phyloP scores from a whole-genome alignment of 2,888 invertebrate genomes.

The Standfussiana lucernea region DNA sequence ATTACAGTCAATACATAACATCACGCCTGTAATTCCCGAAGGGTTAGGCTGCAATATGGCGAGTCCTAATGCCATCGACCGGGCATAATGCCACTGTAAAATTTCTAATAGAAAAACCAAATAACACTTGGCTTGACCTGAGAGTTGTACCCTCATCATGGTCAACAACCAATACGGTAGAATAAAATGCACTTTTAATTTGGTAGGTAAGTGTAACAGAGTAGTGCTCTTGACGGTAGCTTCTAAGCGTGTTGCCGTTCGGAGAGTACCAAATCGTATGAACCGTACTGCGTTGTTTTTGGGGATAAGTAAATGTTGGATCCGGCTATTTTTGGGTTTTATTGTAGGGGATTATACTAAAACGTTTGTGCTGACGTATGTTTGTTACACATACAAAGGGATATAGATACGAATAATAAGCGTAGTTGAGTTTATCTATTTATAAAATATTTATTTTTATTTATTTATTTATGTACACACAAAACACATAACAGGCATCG shows the following conservation, averaged over 20 bases:
- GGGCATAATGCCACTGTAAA: neutral
- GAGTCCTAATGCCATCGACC: neutral
- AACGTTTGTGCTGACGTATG: conserved; percentile 30
- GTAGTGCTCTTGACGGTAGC: conserved; percentile 44
- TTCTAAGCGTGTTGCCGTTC: conserved; percentile 57
- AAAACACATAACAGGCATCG: too few relatives aligned
- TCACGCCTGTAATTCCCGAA: neutral
- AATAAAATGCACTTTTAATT: neutral
- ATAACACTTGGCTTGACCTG: too few relatives aligned
- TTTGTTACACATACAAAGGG: neutral
- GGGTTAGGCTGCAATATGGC: neutral
- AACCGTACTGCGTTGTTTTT: conserved; percentile 39
- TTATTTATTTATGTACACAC: too few relatives aligned
- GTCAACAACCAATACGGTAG: neutral
- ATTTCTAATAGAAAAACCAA: neutral
- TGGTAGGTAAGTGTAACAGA: neutral
- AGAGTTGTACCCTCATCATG: too few relatives aligned
- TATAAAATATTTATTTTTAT: too few relatives aligned
- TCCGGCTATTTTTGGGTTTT: conserved; percentile 46
- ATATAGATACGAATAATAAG: neutral
- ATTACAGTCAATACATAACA: neutral
- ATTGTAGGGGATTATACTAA: conserved; percentile 44
- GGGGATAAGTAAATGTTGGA: conserved; percentile 24
- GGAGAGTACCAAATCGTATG: conserved; percentile 47
- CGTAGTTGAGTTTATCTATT: neutral